Evolutionary conservation across 2,888 invertebrate species (phyloP), one percentile per base, ranked within the genome.

Genomic region (Gymnosoma rotundatum): DNA sequence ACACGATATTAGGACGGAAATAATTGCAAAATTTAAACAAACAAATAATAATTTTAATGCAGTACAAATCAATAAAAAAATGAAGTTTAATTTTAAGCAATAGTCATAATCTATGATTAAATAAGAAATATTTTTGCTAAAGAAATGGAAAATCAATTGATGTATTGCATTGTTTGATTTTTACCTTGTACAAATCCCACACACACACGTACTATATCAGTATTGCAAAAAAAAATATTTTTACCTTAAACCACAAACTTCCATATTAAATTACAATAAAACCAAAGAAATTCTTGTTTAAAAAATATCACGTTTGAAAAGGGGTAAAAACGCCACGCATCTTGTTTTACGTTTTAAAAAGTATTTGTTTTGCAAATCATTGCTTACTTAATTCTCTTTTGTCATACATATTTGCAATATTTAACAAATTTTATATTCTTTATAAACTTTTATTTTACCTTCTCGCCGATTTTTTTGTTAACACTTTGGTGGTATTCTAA

Each of bases 121-220:
- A 42, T 10, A 9, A 12, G 1, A 8, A 42, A 12, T 12, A 3
- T 10, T 42, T 42, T 42, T 1, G 12, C 42, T 52, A 54, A 78
- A 61, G 69, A 75, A 78, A 42, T 70, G 83, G 36, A 79, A 79
- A 83, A 83, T 83, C 83, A 83, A 83, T 83, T 75, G 18, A 56
- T 61, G 61, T 64, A 80, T 61, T 61, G 42, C 38, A 42, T 60
- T 72, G 8, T 58, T 56, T 20, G 32, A 18, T 48, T 60, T 70
- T 48, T 48, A 9, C 14, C 38, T 48, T 56, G 54, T 56, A 14
- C 7, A 14, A 18, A 61, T 38, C 9, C 38, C 20, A 60, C 60
- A 48, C 42, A 42, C 42, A 42, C 12, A 12, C 8, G 8, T 38
- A 38, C 5, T 42, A 38, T 42, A 42, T 10, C 12, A 12, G 18